A percentile compares a stretch with the other conserved stretches of the same genome.
phyloP scores from a whole-genome alignment of 2,113 vertebrate genomes.

The Strix uralensis region DNA sequence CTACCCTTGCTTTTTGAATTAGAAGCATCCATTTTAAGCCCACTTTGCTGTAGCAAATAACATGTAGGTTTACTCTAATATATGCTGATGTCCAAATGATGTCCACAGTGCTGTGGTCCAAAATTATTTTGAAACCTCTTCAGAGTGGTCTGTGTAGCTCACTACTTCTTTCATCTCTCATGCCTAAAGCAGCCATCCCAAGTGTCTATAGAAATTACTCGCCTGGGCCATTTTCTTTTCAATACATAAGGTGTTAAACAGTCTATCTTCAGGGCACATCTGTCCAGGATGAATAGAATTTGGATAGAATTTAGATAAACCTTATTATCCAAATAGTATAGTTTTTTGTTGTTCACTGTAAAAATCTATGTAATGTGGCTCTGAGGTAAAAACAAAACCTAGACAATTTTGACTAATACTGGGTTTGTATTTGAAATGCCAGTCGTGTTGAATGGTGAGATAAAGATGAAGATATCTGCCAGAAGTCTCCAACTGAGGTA shows the following conservation, averaged over 20 bases:
- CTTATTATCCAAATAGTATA: background rate
- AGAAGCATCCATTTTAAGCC: background rate
- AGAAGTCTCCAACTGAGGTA: slow-evolving; percentile 56
- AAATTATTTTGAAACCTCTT: background rate
- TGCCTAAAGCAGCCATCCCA: background rate
- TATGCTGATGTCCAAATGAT: background rate
- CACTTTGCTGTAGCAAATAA: background rate
- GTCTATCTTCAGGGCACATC: background rate
- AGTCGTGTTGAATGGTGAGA: background rate
- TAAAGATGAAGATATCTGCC: slow-evolving; percentile 19
- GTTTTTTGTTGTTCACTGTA: background rate
- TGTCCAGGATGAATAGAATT: background rate
- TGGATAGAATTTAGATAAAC: background rate
- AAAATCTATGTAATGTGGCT: background rate
- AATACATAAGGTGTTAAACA: background rate
- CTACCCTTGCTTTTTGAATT: background rate
- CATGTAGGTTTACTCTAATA: background rate
- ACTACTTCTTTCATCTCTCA: background rate
- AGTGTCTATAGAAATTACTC: background rate
- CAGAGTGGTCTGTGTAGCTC: background rate
- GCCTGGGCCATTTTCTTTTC: background rate
- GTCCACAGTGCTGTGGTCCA: background rate
- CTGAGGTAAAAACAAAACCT: slow-evolving; percentile 6
- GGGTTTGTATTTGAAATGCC: slow-evolving; percentile 5
- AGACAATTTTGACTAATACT: background rate